phyloP scores from a whole-genome alignment of 2,888 invertebrate species.

The Parnassius apollo region DNA sequence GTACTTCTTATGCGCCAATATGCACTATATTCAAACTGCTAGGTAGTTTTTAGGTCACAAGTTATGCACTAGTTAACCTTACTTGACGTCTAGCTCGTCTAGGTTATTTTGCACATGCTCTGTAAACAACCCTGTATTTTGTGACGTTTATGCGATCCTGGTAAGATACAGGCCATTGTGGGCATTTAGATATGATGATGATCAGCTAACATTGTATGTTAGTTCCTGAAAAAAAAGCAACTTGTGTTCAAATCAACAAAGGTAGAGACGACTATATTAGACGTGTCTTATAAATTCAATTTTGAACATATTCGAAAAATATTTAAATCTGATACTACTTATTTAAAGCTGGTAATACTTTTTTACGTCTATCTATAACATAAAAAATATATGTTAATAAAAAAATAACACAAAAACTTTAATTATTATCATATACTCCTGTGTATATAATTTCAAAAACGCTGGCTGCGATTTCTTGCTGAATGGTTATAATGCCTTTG shows the following conservation, averaged over 20 bases:
- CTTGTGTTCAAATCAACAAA: not conserved
- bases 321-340: too few relatives aligned
- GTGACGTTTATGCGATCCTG: constrained; percentile 22
- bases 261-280: not conserved
- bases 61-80: constrained; percentile 15
- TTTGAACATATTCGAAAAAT: too few relatives aligned
- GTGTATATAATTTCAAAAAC: too few relatives aligned
- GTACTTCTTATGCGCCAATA: constrained; percentile 36
- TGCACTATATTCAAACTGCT: constrained; percentile 30
- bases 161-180: constrained; percentile 14
- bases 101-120: constrained; percentile 11
- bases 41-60: constrained; percentile 13
- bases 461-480: too few relatives aligned
- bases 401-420: too few relatives aligned
- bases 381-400: too few relatives aligned
- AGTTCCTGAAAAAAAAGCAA: not conserved
- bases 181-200: not conserved
- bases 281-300: too few relatives aligned
- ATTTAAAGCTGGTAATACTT: too few relatives aligned
- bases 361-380: too few relatives aligned
- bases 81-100: not conserved
- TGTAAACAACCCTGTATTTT: not conserved
- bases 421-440: too few relatives aligned
- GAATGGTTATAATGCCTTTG: too few relatives aligned
- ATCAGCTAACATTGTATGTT: not conserved